Base-by-base conservation (phyloP, 2,113 vertebrate species). In the Craseonycteris thonglongyai region DNA sequence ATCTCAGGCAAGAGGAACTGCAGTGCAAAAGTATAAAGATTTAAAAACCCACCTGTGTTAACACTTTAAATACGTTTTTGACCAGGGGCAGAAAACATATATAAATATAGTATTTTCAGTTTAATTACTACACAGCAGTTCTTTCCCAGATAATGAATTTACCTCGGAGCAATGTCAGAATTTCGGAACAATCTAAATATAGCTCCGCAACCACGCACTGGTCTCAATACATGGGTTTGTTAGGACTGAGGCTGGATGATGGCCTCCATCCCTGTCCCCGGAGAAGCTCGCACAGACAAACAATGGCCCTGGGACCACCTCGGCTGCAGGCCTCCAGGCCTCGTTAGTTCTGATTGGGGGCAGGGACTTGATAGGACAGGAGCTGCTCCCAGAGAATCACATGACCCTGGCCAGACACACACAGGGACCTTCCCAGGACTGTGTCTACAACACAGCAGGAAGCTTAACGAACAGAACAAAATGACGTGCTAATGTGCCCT, bases 401-500 rank as follows among this genome's bases (percentile, higher is more conserved):
- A 30, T 68, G 91, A 86, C 15, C 24, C 61, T 59, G 15, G 0
- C 9, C 38, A 83, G 45, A 51, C 69, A 87, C 38, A 84, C 26
- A 87, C 63, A 94, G 75, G 35, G n/a, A 59, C 40, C 47, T 33
- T 49, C 42, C 26, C 68, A 33, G 49, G 21, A 95, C 92, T 89
- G 51, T 33, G 22, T n/a, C 94, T 96, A 51, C 15, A 38, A 59
- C 63, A 0, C 2, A 59, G 75, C 84, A 95, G 91, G 38, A 45
- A 96, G 65, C 21, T 7, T n/a, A 88, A 81, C 72, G 14, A 93
- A 91, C 51, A 80, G n/a, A 92, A 87, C 71, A 93, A 93, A 97
- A 88, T 7, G 65, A 66, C 26, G 16, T 14, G 51, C 71, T 86
- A 81, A 24, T 72, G 93, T 80, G 56, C 84, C 45, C 21, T 93